A percentile compares a stretch with the other conserved stretches of the same genome.
Conservation (phyloP, 1,140 invertebrate genomes). For the Lucilia sericata region DNA sequence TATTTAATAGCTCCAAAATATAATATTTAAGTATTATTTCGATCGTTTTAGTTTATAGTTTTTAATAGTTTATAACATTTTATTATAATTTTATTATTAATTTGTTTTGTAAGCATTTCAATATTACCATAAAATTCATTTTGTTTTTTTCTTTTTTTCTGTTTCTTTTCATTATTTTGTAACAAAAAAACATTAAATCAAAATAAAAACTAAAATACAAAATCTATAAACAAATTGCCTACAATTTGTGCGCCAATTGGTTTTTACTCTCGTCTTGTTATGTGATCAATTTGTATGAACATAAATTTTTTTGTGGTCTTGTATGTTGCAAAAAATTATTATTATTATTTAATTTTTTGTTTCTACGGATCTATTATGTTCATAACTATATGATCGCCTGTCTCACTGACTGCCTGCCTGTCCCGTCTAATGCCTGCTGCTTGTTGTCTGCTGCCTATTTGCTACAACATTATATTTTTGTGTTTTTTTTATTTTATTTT, state of each 20-base stretch:
- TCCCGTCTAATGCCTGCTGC: no score
- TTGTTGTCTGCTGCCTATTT: no score
- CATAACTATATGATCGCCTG: background rate
- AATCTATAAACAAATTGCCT: background rate
- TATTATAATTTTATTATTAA: constrained; percentile 3
- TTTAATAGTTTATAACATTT: background rate
- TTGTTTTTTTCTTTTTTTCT: background rate
- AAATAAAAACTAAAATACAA: no score
- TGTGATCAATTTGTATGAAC: background rate
- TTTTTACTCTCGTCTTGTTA: constrained; percentile 24
- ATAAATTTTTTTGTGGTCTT: background rate
- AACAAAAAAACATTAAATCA: background rate
- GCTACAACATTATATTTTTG: no score
- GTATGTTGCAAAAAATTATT: no score
- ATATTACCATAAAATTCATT: background rate
- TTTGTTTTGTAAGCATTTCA: background rate
- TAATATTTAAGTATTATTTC: background rate
- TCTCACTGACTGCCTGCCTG: background rate
- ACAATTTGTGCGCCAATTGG: constrained; percentile 47
- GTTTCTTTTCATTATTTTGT: background rate
- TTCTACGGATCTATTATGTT: background rate
- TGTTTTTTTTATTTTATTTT: no score
- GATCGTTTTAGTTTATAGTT: background rate
- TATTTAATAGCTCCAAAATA: no score
- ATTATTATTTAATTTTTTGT: background rate